Evolutionary conservation across 2,888 invertebrate species (phyloP).

Genomic region (Lithodes maja): DNA sequence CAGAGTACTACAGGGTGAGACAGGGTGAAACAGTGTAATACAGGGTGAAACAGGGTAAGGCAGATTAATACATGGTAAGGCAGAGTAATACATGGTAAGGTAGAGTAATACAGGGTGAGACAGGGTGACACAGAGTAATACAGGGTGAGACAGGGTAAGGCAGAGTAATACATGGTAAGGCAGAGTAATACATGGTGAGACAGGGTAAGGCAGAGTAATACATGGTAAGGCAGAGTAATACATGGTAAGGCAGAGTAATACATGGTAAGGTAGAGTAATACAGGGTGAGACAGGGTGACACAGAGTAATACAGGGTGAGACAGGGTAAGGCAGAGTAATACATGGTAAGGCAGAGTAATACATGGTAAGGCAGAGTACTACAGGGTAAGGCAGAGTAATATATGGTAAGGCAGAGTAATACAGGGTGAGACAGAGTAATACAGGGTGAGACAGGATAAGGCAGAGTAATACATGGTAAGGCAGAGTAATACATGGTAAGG

Average conservation of each 20-base stretch:
- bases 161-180: background rate
- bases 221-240: background rate
- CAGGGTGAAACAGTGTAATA: background rate
- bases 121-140: background rate
- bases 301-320: background rate
- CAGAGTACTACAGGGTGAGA: background rate
- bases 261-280: no score
- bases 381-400: no score
- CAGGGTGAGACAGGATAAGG: no score
- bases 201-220: background rate
- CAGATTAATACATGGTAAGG: background rate
- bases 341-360: background rate
- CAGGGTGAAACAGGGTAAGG: background rate
- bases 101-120: background rate
- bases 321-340: background rate
- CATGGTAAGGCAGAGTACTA: background rate
- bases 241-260: background rate
- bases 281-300: no score
- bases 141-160: background rate
- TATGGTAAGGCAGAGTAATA: no score
- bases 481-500: no score
- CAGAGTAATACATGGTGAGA: background rate
- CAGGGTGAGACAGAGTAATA: no score
- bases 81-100: background rate
- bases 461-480: no score